These are phyloP conservation scores for Patagioenas fasciata DNA, from an alignment of 2,113 vertebrate genomes.

Conservation along the genomic window DNA sequence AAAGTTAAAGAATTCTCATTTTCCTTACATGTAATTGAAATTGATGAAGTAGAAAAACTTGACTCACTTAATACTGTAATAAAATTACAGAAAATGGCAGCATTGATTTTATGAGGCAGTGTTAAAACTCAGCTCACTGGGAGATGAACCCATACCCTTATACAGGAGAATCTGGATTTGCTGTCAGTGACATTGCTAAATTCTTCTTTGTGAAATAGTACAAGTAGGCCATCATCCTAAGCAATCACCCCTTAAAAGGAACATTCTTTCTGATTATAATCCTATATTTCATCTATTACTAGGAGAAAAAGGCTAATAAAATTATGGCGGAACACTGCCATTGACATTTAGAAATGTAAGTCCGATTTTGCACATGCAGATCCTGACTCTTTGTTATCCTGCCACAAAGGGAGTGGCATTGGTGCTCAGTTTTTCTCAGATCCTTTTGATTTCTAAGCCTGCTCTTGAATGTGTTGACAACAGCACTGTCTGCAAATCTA, in stretches of 20 bases:
- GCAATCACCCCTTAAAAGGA: background rate
- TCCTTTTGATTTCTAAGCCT: background rate
- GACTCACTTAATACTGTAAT: background rate
- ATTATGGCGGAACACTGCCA: background rate
- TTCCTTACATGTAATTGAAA: background rate
- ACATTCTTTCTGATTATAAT: background rate
- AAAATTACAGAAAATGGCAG: background rate
- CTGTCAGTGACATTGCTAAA: background rate
- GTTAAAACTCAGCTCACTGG: background rate
- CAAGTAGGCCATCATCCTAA: background rate
- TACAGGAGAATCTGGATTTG: background rate
- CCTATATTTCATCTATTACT: background rate
- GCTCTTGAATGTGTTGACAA: background rate
- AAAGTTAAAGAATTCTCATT: background rate
- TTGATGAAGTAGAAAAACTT: background rate
- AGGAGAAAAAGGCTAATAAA: background rate
- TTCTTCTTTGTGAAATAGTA: background rate
- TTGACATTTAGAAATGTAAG: background rate
- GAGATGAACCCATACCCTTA: background rate
- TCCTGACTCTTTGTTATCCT: background rate
- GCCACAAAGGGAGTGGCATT: background rate
- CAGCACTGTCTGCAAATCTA: background rate
- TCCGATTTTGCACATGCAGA: background rate
- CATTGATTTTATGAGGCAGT: background rate
- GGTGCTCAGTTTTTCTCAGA: background rate